These are phyloP conservation scores for Drosophila nr. fundita DNA, from an alignment of 2,888 invertebrate species.

Conservation along the genomic window DNA sequence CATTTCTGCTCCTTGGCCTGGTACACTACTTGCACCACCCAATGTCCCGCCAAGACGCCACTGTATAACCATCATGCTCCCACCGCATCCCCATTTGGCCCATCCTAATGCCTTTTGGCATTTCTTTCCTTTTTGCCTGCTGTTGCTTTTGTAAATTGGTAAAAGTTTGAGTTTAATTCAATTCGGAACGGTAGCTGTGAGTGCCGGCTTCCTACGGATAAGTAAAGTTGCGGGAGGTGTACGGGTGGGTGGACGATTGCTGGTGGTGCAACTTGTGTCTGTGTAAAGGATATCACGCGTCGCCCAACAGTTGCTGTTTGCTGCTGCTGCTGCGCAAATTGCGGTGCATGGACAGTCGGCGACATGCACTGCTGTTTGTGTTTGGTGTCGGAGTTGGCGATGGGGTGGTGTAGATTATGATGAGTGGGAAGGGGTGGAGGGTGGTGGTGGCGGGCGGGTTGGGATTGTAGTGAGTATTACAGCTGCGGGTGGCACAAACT, in stretches of 20 bases:
- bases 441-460: background rate
- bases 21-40: slow-evolving; percentile 1
- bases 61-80: background rate
- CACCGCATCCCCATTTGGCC: background rate
- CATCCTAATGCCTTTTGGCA: slow-evolving; percentile 35
- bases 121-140: slow-evolving; percentile 43
- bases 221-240: slow-evolving; percentile 44
- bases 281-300: slow-evolving; percentile 73
- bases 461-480: slow-evolving; percentile 15
- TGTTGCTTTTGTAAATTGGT: slow-evolving; percentile 81
- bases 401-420: slow-evolving; percentile 12
- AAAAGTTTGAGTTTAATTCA: slow-evolving; percentile 83
- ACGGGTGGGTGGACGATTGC: background rate
- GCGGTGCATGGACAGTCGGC: slow-evolving; percentile 73
- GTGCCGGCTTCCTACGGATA: slow-evolving; percentile 80
- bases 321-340: slow-evolving; percentile 65
- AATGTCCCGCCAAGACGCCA: background rate
- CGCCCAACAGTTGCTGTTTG: slow-evolving; percentile 56
- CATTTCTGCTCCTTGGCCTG: slow-evolving; percentile 51
- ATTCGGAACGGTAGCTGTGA: slow-evolving; percentile 83
- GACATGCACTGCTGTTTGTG: slow-evolving; percentile 44
- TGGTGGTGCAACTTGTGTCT: slow-evolving; percentile 39
- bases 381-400: slow-evolving; percentile 7
- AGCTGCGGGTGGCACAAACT: slow-evolving; percentile 62
- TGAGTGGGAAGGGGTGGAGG: background rate